A percentile compares a stretch with the other conserved stretches of the same genome.
Evolutionary conservation across 2,113 vertebrate genomes (phyloP).

Genomic region (Casuarius casuarius): DNA sequence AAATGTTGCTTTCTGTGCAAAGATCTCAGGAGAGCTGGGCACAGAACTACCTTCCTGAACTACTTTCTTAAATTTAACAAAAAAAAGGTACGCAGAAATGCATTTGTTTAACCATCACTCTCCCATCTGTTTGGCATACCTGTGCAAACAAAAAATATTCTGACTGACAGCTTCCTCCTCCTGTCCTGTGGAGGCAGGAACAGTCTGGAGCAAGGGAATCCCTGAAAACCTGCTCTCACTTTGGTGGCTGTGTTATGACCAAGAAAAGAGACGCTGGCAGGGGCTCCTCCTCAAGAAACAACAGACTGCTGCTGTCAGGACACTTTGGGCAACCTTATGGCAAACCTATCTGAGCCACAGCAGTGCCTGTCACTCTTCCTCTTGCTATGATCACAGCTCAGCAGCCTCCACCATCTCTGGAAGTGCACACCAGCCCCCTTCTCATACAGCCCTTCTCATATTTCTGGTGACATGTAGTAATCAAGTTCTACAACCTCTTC

Average conservation of each 20-base stretch:
- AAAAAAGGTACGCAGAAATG: not conserved
- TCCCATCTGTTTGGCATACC: not conserved
- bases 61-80: not conserved
- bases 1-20: not conserved
- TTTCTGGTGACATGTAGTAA: not conserved
- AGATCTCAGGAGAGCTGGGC: not conserved
- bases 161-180: not conserved
- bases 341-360: not conserved
- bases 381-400: not conserved
- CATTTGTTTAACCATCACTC: not conserved
- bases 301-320: not conserved
- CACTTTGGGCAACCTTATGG: not conserved
- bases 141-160: not conserved
- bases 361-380: not conserved
- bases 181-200: not conserved
- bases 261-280: not conserved
- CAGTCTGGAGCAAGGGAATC: not conserved
- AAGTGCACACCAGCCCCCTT: not conserved
- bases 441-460: not conserved
- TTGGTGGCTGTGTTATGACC: not conserved
- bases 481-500: not conserved
- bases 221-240: not conserved
- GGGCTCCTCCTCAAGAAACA: not conserved
- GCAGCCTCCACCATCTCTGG: not conserved
- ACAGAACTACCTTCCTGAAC: not conserved